Conservation (phyloP, 2,113 vertebrate genomes). For the Tyrannus savana region DNA sequence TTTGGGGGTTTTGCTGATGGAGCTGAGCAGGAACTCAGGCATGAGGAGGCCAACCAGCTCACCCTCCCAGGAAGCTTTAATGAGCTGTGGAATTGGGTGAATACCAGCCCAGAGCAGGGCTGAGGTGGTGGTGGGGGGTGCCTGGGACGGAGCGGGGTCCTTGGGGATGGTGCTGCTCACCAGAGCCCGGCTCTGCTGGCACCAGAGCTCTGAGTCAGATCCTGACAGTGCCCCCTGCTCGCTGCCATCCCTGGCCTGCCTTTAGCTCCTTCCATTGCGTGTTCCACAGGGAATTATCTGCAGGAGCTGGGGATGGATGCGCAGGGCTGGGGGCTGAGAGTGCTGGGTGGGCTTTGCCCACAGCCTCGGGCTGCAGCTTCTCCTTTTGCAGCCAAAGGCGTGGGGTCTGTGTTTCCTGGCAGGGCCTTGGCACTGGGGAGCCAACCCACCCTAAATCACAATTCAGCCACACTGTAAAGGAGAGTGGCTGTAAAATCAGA, state of each 20-base stretch:
- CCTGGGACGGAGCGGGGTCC: fast-evolving
- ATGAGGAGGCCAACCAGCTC: fast-evolving
- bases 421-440: fast-evolving
- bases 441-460: neutral
- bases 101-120: fast-evolving
- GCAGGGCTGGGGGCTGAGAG: fast-evolving
- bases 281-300: fast-evolving
- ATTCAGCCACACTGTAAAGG: fast-evolving
- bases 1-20: neutral
- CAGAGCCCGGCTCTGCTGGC: neutral
- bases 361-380: neutral
- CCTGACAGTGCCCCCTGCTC: neutral
- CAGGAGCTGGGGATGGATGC: neutral
- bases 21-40: neutral
- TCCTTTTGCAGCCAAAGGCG: neutral
- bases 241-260: neutral
- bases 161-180: neutral
- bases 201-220: neutral
- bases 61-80: neutral
- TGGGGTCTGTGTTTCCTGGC: neutral
- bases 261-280: fast-evolving
- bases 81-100: neutral
- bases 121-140: neutral
- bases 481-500: neutral
- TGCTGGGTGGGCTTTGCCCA: neutral